phyloP scores from a whole-genome alignment of 2,888 invertebrate species.

The Pandemis cinnamomeana region DNA sequence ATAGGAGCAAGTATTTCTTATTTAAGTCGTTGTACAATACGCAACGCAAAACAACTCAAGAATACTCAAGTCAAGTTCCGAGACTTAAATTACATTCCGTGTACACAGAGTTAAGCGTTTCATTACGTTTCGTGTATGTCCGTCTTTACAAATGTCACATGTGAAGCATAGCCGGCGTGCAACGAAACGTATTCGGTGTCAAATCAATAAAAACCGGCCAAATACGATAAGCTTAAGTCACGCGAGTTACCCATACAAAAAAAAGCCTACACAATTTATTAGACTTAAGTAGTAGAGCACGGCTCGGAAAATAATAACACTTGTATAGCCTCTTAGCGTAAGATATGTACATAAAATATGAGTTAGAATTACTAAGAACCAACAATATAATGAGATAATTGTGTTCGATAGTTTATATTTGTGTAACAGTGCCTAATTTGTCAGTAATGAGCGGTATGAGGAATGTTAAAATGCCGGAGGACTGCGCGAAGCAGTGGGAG shows the following conservation, averaged over 20 bases:
- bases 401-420: conserved; percentile 35
- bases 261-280: not conserved
- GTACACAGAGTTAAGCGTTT: not conserved
- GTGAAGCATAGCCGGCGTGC: conserved; percentile 5
- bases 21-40: no score
- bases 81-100: no score
- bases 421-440: conserved; percentile 41
- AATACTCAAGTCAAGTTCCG: no score
- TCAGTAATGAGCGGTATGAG: conserved; percentile 55
- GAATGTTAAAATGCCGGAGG: conserved; percentile 63
- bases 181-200: conserved; percentile 35
- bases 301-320: conserved; percentile 36
- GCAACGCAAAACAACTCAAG: no score
- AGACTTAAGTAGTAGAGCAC: conserved; percentile 11
- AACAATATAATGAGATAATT: conserved; percentile 38
- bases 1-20: no score
- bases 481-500: conserved; percentile 77
- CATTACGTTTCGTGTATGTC: not conserved
- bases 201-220: conserved; percentile 43
- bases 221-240: not conserved
- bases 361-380: conserved; percentile 15
- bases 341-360: conserved; percentile 26
- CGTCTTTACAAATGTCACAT: not conserved
- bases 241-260: not conserved
- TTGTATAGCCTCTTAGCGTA: conserved; percentile 21